A percentile compares a stretch with the other conserved stretches of the same genome.
Evolutionary conservation across 1,140 invertebrate genomes (phyloP).

Genomic region (Contarinia nasturtii): DNA sequence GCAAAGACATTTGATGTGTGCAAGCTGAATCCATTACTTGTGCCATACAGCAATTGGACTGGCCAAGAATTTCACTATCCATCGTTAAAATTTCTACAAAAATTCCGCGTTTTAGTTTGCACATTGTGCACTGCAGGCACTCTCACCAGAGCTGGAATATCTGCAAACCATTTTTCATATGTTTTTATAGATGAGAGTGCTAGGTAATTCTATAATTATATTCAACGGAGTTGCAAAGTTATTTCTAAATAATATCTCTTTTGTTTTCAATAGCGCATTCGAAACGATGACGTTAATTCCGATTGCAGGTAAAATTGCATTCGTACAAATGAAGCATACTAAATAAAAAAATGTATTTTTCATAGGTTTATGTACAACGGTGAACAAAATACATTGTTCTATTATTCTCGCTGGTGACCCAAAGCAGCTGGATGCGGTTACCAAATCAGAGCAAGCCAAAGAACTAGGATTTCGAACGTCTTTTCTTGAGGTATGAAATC

Average conservation of each 20-base stretch:
- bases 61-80: slow-evolving; percentile 15
- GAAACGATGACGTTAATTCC: slow-evolving; percentile 61
- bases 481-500: too few species aligned
- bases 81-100: slow-evolving; percentile 13
- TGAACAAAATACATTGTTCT: slow-evolving; percentile 20
- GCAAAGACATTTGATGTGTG: slow-evolving; percentile 14
- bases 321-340: too few species aligned
- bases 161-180: slow-evolving; percentile 48
- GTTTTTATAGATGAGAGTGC: slow-evolving; percentile 77
- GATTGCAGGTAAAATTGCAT: slow-evolving; percentile 17
- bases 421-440: slow-evolving; percentile 58
- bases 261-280: too few species aligned
- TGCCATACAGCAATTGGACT: slow-evolving; percentile 12
- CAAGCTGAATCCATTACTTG: background rate
- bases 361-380: slow-evolving; percentile 11
- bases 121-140: slow-evolving; percentile 27
- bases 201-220: too few species aligned
- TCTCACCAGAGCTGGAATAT: slow-evolving; percentile 44
- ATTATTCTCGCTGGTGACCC: slow-evolving; percentile 70
- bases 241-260: too few species aligned
- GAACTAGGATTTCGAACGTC: slow-evolving; percentile 30
- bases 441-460: slow-evolving; percentile 32
- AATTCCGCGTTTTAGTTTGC: slow-evolving; percentile 15
- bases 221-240: too few species aligned
- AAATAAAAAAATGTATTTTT: too few species aligned